These are phyloP conservation scores for Brachypteracias leptosomus DNA, from an alignment of 2,113 vertebrate species.

Conservation along the genomic window DNA sequence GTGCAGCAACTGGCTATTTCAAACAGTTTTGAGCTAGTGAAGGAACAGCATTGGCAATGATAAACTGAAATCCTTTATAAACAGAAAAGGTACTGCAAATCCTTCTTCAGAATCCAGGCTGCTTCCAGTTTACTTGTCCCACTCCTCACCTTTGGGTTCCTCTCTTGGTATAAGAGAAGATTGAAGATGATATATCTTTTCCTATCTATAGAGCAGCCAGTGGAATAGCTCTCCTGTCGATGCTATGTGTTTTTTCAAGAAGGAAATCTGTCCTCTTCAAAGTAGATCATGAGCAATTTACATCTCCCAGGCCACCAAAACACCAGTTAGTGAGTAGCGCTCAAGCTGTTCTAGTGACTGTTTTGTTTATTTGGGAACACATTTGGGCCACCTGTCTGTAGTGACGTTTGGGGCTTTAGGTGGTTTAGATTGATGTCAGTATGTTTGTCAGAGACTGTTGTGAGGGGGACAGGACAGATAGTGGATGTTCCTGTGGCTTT, in stretches of 20 bases:
- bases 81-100: not conserved
- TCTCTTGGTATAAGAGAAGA: not conserved
- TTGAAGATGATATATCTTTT: not conserved
- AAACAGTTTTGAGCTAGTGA: not conserved
- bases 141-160: not conserved
- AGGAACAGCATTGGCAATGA: not conserved
- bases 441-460: not conserved
- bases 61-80: not conserved
- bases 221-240: not conserved
- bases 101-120: not conserved
- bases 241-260: not conserved
- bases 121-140: not conserved
- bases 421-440: not conserved
- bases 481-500: not conserved
- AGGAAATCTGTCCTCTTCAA: not conserved
- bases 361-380: not conserved
- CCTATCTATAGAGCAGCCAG: accelerated
- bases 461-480: not conserved
- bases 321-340: not conserved
- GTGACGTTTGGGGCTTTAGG: not conserved
- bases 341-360: not conserved
- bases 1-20: not conserved
- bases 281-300: not conserved
- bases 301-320: not conserved
- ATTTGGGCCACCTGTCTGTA: not conserved